These are phyloP conservation scores for Leptinotarsa juncta DNA, from an alignment of 2,888 invertebrate species.

Conservation along the genomic window DNA sequence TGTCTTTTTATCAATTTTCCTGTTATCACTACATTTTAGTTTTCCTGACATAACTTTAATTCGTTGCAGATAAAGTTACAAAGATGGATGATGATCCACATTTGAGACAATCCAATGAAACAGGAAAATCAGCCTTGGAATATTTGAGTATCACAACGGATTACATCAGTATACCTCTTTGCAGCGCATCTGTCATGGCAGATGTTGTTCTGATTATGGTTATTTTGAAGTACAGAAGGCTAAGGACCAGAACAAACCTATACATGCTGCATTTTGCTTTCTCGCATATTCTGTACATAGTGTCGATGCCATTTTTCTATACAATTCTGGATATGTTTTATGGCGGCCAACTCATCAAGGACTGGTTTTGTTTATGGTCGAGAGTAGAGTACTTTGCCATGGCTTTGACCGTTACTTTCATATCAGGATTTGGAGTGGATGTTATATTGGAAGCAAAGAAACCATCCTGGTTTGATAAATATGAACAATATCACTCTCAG, in stretches of 20 bases:
- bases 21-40: not conserved
- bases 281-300: slow-evolving; percentile 42
- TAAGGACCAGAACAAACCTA: slow-evolving; percentile 40
- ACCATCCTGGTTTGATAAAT: slow-evolving; percentile 40
- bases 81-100: slow-evolving; percentile 30
- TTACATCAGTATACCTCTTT: slow-evolving; percentile 39
- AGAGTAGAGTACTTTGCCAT: slow-evolving; percentile 43
- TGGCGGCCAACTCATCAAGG: slow-evolving; percentile 24
- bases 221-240: slow-evolving; percentile 38
- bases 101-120: slow-evolving; percentile 29
- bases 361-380: slow-evolving; percentile 44
- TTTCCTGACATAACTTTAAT: not conserved
- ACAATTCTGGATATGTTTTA: slow-evolving; percentile 40
- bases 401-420: slow-evolving; percentile 42
- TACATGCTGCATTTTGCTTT: slow-evolving; percentile 42
- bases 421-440: slow-evolving; percentile 45
- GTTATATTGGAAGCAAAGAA: slow-evolving; percentile 37
- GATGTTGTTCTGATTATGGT: slow-evolving; percentile 37
- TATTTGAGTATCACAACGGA: slow-evolving; percentile 39
- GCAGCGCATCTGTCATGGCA: slow-evolving; percentile 27
- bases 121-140: slow-evolving; percentile 36
- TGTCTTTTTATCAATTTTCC: too few relatives aligned
- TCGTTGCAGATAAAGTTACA: not conserved
- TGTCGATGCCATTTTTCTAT: slow-evolving; percentile 44
- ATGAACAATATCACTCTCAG: slow-evolving; percentile 39